Evolutionary conservation across 1,140 invertebrate genomes (phyloP).

Genomic region (Drosophila oshimai): DNA sequence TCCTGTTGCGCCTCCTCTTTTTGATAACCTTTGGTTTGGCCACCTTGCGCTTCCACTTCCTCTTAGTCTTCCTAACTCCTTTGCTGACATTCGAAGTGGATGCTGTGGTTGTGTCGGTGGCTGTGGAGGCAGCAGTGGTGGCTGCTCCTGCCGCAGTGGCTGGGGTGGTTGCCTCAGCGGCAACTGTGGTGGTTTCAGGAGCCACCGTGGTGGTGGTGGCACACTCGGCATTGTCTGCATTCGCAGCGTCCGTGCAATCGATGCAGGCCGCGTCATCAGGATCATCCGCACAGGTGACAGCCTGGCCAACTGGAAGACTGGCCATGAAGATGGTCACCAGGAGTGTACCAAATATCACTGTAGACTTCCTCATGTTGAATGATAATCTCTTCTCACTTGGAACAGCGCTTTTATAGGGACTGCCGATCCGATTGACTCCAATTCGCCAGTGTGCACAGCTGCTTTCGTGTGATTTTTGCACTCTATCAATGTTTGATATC

Average conservation of each 20-base stretch:
- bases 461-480: neutral
- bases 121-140: neutral
- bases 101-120: neutral
- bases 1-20: neutral
- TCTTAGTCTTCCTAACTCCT: neutral
- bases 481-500: neutral
- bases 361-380: slow-evolving; percentile 6
- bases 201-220: neutral
- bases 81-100: neutral
- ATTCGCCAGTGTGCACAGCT: slow-evolving; percentile 1
- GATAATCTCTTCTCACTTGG: neutral
- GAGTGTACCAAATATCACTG: neutral
- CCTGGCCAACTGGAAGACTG: neutral
- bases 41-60: neutral
- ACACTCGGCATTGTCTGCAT: neutral
- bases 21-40: neutral
- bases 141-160: neutral
- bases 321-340: slow-evolving; percentile 5
- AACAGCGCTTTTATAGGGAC: neutral
- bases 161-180: neutral
- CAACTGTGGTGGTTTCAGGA: neutral
- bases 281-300: neutral
- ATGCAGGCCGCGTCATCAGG: neutral
- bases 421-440: neutral
- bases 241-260: neutral